Base-by-base conservation (phyloP, 1,140 invertebrate genomes). In the Araneus ventricosus region DNA sequence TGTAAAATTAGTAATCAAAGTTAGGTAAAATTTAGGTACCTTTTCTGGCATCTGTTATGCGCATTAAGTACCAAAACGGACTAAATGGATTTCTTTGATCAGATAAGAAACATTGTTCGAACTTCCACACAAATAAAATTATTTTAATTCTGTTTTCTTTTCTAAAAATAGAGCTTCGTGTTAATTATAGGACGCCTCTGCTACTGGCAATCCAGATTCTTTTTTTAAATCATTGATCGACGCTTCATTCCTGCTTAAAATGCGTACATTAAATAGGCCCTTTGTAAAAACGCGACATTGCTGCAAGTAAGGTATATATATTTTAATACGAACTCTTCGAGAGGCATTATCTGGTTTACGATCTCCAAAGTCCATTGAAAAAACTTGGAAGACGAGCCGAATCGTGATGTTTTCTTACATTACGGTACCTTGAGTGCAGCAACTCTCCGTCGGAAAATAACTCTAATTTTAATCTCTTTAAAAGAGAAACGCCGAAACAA, bases 381-480 rank as follows among this genome's bases (percentile, higher is more conserved):
- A 30, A 39, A 67, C 24, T 30, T 37, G 3, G 63, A 87, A 27
- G 27, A 22, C 6, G 57, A 22, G 10, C 3, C 30, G 34, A 88
- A 41, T 67, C 61, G 59, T 63, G 59, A 61, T 41, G 30, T 88
- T 52, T 59, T 86, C 52, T 34, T 22, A 5, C 41, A 86, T 86
- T 86, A 30, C 17, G 30, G 27, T 59, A 57, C 30, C 84, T 52
- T 5, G 30, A 37, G 24, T 70, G 37, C 30, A 70, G 59, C 20
- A 34, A 22, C 86, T 41, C 14, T 41, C 30, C 52, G 67, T 14
- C 34, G 10, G 24, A 37, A 88, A 80, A 70, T 90, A 80, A 80
- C 52, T 90, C 70, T 57, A 79, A 90, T 90, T 90, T 90, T 90
- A 90, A 90, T 90, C 67, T 90, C 45, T 80, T 27, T 80, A 79